These are phyloP conservation scores for Perithous albicinctus DNA, from an alignment of 2,888 invertebrate genomes.

Conservation along the genomic window DNA sequence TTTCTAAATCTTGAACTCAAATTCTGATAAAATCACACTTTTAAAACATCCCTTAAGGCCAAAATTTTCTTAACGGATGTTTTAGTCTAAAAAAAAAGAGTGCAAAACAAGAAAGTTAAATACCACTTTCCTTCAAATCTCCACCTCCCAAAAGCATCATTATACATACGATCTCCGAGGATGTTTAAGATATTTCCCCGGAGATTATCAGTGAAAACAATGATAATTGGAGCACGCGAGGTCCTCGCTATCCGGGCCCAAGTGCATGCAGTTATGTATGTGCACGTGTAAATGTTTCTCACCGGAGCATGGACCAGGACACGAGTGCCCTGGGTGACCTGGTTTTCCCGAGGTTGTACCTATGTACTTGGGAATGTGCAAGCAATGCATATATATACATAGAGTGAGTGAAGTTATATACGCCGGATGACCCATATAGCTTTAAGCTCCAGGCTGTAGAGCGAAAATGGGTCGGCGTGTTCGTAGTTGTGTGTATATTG, in stretches of 20 bases:
- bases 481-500: constrained; percentile 13
- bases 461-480: constrained; percentile 53
- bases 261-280: constrained; percentile 12
- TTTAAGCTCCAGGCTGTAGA: constrained; percentile 18
- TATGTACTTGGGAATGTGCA: neutral
- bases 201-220: constrained; percentile 10
- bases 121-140: too few species aligned
- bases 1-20: too few species aligned
- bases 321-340: constrained; percentile 62
- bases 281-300: constrained; percentile 33
- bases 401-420: neutral
- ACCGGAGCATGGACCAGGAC: constrained; percentile 41
- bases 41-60: too few species aligned
- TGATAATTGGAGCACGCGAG: constrained; percentile 26
- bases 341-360: constrained; percentile 26
- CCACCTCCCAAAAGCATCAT: neutral
- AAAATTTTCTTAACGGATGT: too few species aligned
- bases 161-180: neutral
- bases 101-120: too few species aligned
- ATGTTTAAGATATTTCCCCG: constrained; percentile 17
- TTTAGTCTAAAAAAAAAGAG: too few species aligned
- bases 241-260: constrained; percentile 19
- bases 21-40: too few species aligned
- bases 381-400: neutral
- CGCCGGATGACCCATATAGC: constrained; percentile 49